Evolutionary conservation across 2,888 invertebrate genomes (phyloP).

Genomic region (Pocota personata): DNA sequence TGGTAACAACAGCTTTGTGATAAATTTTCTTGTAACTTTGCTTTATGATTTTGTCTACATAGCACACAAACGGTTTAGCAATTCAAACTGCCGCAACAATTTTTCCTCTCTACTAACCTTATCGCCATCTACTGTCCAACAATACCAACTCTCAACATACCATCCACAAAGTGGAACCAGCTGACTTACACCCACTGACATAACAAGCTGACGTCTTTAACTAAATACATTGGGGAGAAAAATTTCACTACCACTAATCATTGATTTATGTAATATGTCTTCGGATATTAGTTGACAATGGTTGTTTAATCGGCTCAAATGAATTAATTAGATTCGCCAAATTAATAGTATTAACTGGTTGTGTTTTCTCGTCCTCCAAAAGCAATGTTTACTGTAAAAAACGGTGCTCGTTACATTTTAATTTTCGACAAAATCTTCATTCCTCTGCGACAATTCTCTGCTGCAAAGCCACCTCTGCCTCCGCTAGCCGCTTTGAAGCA

Average conservation of each 20-base stretch:
- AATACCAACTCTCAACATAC: background rate
- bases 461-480: background rate
- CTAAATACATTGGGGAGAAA: constrained; percentile 25
- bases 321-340: background rate
- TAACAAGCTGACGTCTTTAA: constrained; percentile 28
- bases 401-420: constrained; percentile 27
- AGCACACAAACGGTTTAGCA: too few species aligned
- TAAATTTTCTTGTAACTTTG: too few species aligned
- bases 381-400: constrained; percentile 46
- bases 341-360: background rate
- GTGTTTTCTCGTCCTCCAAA: background rate
- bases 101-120: background rate
- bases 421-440: constrained; percentile 33
- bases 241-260: constrained; percentile 49
- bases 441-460: constrained; percentile 8
- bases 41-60: too few species aligned
- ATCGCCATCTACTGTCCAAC: background rate
- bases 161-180: constrained; percentile 7
- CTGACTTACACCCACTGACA: constrained; percentile 29
- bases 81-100: background rate
- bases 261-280: constrained; percentile 71
- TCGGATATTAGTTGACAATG: constrained; percentile 65
- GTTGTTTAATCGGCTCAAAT: constrained; percentile 11
- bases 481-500: constrained; percentile 85
- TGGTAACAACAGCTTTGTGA: too few species aligned